Conservation (phyloP, 2,888 invertebrate genomes). For the Willowsia nigromaculata region DNA sequence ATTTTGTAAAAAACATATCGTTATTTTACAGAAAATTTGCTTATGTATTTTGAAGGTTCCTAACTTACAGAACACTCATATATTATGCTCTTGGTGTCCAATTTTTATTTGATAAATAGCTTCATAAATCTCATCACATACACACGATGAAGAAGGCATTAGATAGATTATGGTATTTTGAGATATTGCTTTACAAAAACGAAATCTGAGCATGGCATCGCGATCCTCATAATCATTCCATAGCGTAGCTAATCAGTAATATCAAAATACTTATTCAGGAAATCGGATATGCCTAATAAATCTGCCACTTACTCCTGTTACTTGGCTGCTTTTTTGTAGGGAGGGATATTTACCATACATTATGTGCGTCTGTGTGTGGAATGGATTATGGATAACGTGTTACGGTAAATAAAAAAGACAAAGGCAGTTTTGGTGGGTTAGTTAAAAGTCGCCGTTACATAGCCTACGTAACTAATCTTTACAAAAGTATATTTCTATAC, state of each 20-base stretch:
- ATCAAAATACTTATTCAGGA: slow-evolving; percentile 63
- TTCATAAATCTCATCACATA: slow-evolving; percentile 51
- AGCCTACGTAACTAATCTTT: too few species aligned
- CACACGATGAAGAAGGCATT: slow-evolving; percentile 23
- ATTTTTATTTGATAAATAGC: slow-evolving; percentile 57
- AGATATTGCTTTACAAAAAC: slow-evolving; percentile 29
- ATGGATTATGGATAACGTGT: not conserved
- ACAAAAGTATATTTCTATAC: too few species aligned
- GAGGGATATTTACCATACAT: not conserved
- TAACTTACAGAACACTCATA: too few species aligned
- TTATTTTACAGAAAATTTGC: too few species aligned
- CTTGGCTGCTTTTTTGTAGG: not conserved
- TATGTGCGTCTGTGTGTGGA: not conserved
- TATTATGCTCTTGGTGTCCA: not conserved
- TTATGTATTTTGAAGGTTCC: too few species aligned
- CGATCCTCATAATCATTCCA: not conserved
- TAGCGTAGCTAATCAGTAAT: slow-evolving; percentile 58
- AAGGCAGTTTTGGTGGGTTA: not conserved
- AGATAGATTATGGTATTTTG: slow-evolving; percentile 22
- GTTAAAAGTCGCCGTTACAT: not conserved
- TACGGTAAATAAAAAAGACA: slow-evolving; percentile 15
- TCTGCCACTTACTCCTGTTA: slow-evolving; percentile 62
- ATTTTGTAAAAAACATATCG: too few species aligned
- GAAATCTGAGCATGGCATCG: slow-evolving; percentile 49
- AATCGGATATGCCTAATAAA: slow-evolving; percentile 67